phyloP scores from a whole-genome alignment of 2,113 vertebrate genomes.

The Elanus axillaris region DNA sequence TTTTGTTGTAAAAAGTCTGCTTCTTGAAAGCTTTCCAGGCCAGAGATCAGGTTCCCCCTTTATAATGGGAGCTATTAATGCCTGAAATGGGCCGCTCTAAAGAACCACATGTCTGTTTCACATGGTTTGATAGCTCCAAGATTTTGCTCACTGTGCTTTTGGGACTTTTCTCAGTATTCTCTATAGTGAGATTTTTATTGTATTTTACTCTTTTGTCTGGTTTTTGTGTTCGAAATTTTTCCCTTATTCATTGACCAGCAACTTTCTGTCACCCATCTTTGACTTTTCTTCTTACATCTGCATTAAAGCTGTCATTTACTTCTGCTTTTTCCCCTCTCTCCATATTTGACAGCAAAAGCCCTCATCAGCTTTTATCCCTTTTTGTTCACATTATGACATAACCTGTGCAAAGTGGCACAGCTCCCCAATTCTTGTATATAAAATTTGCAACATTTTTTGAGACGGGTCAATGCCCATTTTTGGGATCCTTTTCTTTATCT shows the following conservation, averaged over 20 bases:
- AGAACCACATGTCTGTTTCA: slow-evolving; percentile 78
- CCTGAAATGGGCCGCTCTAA: slow-evolving; percentile 63
- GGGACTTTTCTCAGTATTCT: slow-evolving; percentile 83
- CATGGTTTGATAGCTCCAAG: slow-evolving; percentile 77
- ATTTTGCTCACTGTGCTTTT: slow-evolving; percentile 86
- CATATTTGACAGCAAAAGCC: slow-evolving; percentile 82
- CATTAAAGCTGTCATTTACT: slow-evolving; percentile 84
- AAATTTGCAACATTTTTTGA: slow-evolving; percentile 93
- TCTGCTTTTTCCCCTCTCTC: slow-evolving; percentile 72
- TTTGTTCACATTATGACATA: slow-evolving; percentile 87
- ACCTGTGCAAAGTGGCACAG: slow-evolving; percentile 84
- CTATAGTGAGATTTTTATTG: slow-evolving; percentile 83
- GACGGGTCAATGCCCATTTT: slow-evolving; percentile 99
- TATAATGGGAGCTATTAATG: slow-evolving; percentile 53
- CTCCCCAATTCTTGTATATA: slow-evolving; percentile 85
- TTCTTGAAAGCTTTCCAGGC: slow-evolving; percentile 58
- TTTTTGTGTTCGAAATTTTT: slow-evolving; percentile 81
- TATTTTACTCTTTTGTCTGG: slow-evolving; percentile 84
- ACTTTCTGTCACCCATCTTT: slow-evolving; percentile 85
- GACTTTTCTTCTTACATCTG: slow-evolving; percentile 83
- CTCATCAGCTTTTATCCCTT: slow-evolving; percentile 80
- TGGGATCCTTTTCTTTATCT: slow-evolving; percentile 85
- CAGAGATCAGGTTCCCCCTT: slow-evolving; percentile 57
- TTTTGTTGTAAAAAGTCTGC: slow-evolving; percentile 59
- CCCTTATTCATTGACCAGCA: slow-evolving; percentile 83